These are phyloP conservation scores for Saccopteryx bilineata DNA, from an alignment of 2,113 vertebrate genomes.

Conservation along the genomic window DNA sequence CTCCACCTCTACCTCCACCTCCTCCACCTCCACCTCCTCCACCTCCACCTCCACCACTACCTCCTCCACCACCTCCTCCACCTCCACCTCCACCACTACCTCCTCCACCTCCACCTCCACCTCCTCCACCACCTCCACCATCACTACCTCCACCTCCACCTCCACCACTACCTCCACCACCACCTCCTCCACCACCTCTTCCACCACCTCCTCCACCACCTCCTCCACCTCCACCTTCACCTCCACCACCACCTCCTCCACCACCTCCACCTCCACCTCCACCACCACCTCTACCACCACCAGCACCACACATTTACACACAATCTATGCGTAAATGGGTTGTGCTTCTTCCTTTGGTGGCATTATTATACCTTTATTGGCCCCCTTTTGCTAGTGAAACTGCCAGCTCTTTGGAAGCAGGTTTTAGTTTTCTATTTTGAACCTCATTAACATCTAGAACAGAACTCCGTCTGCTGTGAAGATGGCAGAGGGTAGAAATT, in stretches of 20 bases:
- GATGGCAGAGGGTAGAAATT: not conserved
- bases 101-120: too few species aligned
- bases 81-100: too few species aligned
- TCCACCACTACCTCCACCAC: not conserved
- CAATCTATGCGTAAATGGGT: not conserved
- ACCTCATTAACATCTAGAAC: not conserved
- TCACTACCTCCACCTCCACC: not conserved
- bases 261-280: too few species aligned
- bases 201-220: not conserved
- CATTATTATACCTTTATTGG: not conserved
- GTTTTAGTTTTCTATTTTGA: slow-evolving; percentile 4
- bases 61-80: too few species aligned
- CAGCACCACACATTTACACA: not conserved
- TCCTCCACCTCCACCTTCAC: not conserved
- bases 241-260: not conserved
- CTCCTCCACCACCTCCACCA: too few species aligned
- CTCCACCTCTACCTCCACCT: too few species aligned
- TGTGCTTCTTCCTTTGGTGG: not conserved
- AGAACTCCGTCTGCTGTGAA: not conserved
- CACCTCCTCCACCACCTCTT: not conserved
- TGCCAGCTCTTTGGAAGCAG: not conserved
- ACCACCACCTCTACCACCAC: not conserved
- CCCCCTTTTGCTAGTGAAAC: not conserved
- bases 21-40: too few species aligned
- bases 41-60: too few species aligned